Percentiles rank a stretch among this genome's conserved stretches.
Conservation (phyloP, 2,113 vertebrate species). For the Potamarius usumacintae region DNA sequence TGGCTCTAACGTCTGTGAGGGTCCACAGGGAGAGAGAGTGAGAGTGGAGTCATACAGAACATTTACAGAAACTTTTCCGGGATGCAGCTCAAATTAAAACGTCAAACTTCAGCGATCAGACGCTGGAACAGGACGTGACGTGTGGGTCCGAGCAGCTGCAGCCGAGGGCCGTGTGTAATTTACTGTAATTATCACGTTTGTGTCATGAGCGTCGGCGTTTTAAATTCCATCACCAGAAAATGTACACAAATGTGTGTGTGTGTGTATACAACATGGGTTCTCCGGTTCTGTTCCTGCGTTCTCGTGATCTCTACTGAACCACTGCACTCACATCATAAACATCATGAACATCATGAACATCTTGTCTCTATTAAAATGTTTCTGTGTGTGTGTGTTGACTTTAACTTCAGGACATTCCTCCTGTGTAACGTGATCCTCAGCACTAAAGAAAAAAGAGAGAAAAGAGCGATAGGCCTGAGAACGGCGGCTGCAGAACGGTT, state of each 20-base stretch:
- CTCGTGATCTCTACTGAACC: background rate
- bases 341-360: background rate
- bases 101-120: background rate
- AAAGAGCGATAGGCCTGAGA: constrained; percentile 25
- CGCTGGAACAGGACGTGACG: background rate
- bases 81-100: background rate
- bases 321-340: background rate
- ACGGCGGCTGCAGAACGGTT: constrained; percentile 2
- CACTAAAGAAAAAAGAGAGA: background rate
- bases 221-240: background rate
- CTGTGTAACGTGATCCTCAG: constrained; percentile 12
- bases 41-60: too few relatives aligned
- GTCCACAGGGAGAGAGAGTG: background rate
- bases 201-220: background rate
- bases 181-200: constrained; percentile 2
- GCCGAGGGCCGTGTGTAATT: background rate
- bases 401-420: constrained; percentile 18
- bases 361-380: constrained; percentile 9
- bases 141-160: background rate
- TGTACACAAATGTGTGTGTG: background rate
- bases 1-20: background rate
- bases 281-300: background rate
- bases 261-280: background rate
- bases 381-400: constrained; percentile 9
- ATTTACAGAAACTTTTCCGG: background rate